Base-by-base conservation (phyloP, 2,113 vertebrate genomes). In the Australoheros scitulus region DNA sequence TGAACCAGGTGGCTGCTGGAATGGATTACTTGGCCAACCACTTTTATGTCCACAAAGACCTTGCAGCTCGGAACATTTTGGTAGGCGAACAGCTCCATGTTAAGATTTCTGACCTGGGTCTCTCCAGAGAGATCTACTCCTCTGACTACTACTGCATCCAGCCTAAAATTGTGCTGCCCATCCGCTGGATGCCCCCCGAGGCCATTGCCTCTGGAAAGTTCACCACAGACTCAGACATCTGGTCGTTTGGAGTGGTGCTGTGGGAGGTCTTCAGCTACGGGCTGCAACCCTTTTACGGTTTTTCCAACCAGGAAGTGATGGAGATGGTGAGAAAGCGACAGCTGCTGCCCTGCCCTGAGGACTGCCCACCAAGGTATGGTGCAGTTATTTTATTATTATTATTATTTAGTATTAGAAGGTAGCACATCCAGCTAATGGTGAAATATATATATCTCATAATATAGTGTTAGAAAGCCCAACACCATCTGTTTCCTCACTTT, bases 211-310 rank as follows among this genome's bases (percentile, higher is more conserved):
- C 98, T 0, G 98, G 98, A 50, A 99, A 99, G 93, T 99, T 99
- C 95, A 97, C 97, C 70, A 96, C 97, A 0, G 98, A 99, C 93
- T 98, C 98, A 0, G 98, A 99, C 92, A 97, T 99, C 79, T 99
- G 98, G 98, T 98, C 98, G 0, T 99, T 97, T 11, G 98, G 98
- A 3, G 98, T 99, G 2, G 97, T 99, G 59, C 83, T 99, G 24
- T 99, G 98, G 98, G 98, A 99, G 89, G 97, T 99, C 59, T 99
- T 99, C 94, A 99, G 98, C 93, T 99, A 99, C 14, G 98, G 98
- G 52, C 97, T 99, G 24, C 98, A 99, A 92, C 98, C 98, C 0
- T 99, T 97, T 57, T 99, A 99, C 0, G 98, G 98, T 4, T 99
- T 99, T 92, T 98, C 97, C 82, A 99, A 99, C 89, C 98, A 99